Evolutionary conservation across 2,888 invertebrate species (phyloP).

Genomic region (Ceriagrion tenellum): DNA sequence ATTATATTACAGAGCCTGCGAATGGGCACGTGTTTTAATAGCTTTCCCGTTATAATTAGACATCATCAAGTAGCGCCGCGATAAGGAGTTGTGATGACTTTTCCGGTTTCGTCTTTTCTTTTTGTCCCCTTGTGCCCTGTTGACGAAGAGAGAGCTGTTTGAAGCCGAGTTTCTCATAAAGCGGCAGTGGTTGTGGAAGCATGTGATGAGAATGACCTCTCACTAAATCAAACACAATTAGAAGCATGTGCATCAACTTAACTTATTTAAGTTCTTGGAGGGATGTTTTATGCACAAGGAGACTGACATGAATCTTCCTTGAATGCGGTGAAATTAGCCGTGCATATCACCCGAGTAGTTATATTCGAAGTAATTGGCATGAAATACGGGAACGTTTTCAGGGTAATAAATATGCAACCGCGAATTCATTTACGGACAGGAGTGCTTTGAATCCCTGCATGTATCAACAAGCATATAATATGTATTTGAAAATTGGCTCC

Average conservation of each 20-base stretch:
- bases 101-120: neutral
- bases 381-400: too few relatives aligned
- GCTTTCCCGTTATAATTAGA: neutral
- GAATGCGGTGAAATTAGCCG: neutral
- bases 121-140: neutral
- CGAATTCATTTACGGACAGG: too few relatives aligned
- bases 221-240: neutral
- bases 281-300: neutral
- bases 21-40: slow-evolving; percentile 22
- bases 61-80: neutral
- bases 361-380: too few relatives aligned
- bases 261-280: neutral
- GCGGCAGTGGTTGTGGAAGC: neutral
- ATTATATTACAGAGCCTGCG: neutral
- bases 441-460: too few relatives aligned
- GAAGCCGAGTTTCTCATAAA: neutral
- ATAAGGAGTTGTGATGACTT: neutral
- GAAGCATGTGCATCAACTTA: neutral
- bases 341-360: neutral
- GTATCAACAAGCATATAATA: too few relatives aligned
- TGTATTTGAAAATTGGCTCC: too few relatives aligned
- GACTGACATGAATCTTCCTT: neutral
- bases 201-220: neutral
- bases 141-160: neutral
- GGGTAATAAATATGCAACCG: too few relatives aligned